A percentile compares a stretch with the other conserved stretches of the same genome.
These are phyloP conservation scores for Myotis brandtii DNA, from an alignment of 2,113 vertebrate species.

Conservation along the genomic window DNA sequence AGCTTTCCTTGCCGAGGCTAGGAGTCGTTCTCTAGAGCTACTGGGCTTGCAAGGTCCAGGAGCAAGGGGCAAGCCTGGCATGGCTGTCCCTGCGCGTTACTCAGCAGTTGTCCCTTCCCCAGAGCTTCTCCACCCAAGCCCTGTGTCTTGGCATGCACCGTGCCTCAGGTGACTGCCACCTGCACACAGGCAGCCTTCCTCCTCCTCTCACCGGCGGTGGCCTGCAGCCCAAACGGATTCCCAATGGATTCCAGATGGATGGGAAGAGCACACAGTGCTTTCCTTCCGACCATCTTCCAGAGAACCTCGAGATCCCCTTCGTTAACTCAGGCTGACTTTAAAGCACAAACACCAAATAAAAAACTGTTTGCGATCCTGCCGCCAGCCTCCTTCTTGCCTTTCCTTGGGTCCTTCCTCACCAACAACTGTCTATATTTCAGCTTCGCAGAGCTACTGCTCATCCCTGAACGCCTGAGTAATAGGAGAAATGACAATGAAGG, in stretches of 20 bases:
- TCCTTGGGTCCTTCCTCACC: not conserved
- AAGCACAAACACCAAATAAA: not conserved
- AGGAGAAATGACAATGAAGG: not conserved
- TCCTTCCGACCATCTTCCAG: not conserved
- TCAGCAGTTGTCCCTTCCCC: not conserved
- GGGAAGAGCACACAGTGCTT: not conserved
- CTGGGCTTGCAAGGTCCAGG: not conserved
- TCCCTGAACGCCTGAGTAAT: not conserved
- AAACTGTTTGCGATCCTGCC: not conserved
- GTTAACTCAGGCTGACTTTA: not conserved
- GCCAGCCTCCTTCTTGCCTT: not conserved
- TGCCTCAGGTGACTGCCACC: not conserved
- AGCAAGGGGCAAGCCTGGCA: not conserved
- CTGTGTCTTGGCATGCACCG: rapidly evolving
- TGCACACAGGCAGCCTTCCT: not conserved
- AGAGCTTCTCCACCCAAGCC: not conserved
- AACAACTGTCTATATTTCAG: not conserved
- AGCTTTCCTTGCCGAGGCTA: not conserved
- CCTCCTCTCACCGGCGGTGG: not conserved
- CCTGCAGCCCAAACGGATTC: not conserved
- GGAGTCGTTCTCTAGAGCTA: not conserved
- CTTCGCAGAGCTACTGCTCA: not conserved
- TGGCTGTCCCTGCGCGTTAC: not conserved
- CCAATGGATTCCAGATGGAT: not conserved
- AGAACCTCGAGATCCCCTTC: no score